phyloP scores from a whole-genome alignment of 2,113 vertebrate species.

The Lasiurus borealis region DNA sequence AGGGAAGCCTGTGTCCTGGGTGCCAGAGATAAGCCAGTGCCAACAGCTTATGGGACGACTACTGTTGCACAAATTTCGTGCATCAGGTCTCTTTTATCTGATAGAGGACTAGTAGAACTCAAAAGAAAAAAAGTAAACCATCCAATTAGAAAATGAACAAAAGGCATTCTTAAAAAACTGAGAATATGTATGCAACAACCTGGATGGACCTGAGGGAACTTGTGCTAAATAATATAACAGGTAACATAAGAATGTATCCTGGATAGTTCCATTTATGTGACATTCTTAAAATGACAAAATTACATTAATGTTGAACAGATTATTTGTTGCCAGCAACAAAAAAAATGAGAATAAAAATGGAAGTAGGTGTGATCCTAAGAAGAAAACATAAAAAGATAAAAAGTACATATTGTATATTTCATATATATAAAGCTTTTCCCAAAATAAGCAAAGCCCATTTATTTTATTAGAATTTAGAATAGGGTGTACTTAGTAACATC shows the following conservation, averaged over 20 bases:
- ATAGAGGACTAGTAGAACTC: not conserved
- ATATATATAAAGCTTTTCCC: not conserved
- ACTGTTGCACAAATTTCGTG: too few relatives aligned
- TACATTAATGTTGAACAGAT: not conserved
- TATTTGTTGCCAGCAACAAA: not conserved
- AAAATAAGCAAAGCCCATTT: not conserved
- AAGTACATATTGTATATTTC: not conserved
- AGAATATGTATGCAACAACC: not conserved
- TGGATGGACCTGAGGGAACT: not conserved
- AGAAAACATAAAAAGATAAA: not conserved
- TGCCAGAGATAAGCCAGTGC: too few relatives aligned
- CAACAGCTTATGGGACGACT: too few relatives aligned
- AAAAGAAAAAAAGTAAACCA: not conserved
- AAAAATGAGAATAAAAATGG: not conserved
- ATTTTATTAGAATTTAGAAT: not conserved
- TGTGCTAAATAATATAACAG: not conserved
- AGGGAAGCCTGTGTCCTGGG: too few relatives aligned
- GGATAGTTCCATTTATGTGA: not conserved
- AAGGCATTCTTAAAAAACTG: not conserved
- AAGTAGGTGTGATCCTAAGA: not conserved
- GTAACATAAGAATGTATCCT: not conserved
- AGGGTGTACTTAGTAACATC: not conserved
- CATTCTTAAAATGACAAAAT: constrained; percentile 1
- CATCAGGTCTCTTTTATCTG: not conserved
- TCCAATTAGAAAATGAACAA: not conserved